These are phyloP conservation scores for Zelostemma sp. DNA, from an alignment of 1,140 invertebrate species.

Conservation along the genomic window DNA sequence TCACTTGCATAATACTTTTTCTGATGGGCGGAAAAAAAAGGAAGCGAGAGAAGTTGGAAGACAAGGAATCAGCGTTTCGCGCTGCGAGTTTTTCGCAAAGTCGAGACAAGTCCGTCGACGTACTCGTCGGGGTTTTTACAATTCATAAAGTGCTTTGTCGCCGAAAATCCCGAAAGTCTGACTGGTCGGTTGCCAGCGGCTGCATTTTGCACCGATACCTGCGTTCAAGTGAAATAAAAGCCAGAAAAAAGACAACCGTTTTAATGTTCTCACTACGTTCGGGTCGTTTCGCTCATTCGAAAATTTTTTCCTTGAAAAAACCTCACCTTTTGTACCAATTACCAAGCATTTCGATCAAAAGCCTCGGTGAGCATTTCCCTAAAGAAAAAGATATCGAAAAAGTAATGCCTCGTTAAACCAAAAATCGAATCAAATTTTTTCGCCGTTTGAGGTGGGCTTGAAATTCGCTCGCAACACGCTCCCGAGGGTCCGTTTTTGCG, in stretches of 20 bases:
- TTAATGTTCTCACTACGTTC: slow-evolving; percentile 42
- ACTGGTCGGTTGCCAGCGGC: slow-evolving; percentile 44
- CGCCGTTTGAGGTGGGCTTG: background rate
- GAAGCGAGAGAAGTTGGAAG: slow-evolving; percentile 23
- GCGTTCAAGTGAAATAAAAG: slow-evolving; percentile 26
- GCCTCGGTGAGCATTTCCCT: no score
- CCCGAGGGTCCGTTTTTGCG: slow-evolving; percentile 7
- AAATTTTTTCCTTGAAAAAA: no score
- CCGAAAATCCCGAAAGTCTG: slow-evolving; percentile 47
- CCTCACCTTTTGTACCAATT: no score
- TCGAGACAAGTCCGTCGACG: slow-evolving; percentile 39
- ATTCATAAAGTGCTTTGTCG: slow-evolving; percentile 62
- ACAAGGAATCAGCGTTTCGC: slow-evolving; percentile 46
- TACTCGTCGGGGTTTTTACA: slow-evolving; percentile 51
- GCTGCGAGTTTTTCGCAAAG: slow-evolving; percentile 42
- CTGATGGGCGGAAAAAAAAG: slow-evolving; percentile 15
- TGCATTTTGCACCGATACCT: slow-evolving; percentile 25
- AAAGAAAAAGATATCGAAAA: no score
- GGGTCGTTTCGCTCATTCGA: slow-evolving; percentile 5
- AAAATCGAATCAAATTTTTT: slow-evolving; percentile 28
- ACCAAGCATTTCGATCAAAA: no score
- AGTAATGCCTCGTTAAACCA: slow-evolving; percentile 24
- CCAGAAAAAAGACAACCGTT: slow-evolving; percentile 17
- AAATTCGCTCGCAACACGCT: slow-evolving; percentile 10
- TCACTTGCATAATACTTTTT: slow-evolving; percentile 19